Evolutionary conservation across 2,113 vertebrate species (phyloP), one percentile per base, ranked within the genome.

Genomic region (Thomomys bottae): DNA sequence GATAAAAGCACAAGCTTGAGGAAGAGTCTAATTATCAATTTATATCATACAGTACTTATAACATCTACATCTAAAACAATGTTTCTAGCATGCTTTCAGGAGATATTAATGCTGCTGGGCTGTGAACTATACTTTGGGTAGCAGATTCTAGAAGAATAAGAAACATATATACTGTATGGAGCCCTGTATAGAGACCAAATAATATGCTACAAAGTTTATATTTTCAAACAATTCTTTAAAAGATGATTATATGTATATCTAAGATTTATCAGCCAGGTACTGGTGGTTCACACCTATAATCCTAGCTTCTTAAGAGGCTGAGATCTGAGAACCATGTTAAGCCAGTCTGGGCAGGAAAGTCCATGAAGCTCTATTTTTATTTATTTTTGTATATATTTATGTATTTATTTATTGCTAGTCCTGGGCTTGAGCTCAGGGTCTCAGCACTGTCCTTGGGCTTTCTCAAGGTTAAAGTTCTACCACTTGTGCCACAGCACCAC

Each of bases 151-250:
- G 10, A 95, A 78, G 23, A 71, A 71, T n/a, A 42, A 81, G 34
- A 45, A 63, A 85, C 23, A 87, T 26, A 45, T 40, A 81, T 49
- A 54, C 49, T n/a, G 14, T 49, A 49, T 49, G 14, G 14, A 8
- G 9, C 9, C 83, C 15, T 84, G 15, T 26, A 84, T 54, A 81
- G 45, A 90, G 71, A 45, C 40, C 68, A 77, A 85, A 78, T 77
- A 79, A 64, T 21, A 83, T n/a, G 72, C 73, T 79, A 5, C 36
- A 70, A 83, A 12, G 21, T 68, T 84, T 88, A 91, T 11, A 84
- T 90, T 86, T 93, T 80, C 34, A 54, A 89, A 36, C 14, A 89
- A 40, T 75, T 24, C 84, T 93, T 70, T 91, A 84, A 84, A 88
- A 61, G 57, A 0, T 72, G 26, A 85, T 17, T 86, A 4, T 83